Percentiles rank a stretch among this genome's conserved stretches.
phyloP scores from a whole-genome alignment of 2,888 invertebrate genomes.

The Megamerina dolium region DNA sequence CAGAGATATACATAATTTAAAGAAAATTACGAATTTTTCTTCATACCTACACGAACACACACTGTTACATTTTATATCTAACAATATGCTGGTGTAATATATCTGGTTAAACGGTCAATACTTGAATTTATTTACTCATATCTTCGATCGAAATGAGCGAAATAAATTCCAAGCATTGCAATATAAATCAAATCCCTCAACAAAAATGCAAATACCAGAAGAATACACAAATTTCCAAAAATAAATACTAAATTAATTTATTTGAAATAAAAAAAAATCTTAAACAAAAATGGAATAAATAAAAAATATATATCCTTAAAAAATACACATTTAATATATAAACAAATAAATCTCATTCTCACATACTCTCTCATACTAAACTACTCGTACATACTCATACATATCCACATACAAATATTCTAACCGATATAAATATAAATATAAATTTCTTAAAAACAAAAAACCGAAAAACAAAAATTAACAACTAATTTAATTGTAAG shows the following conservation, averaged over 20 bases:
- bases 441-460: too few relatives aligned
- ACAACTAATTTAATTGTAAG: too few relatives aligned
- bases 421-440: too few relatives aligned
- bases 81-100: slow-evolving; percentile 49
- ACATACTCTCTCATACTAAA: not conserved
- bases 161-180: slow-evolving; percentile 44
- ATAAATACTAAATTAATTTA: slow-evolving; percentile 29
- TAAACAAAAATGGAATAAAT: slow-evolving; percentile 16
- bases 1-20: too few relatives aligned
- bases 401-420: slow-evolving; percentile 3
- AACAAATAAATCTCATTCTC: slow-evolving; percentile 8
- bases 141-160: slow-evolving; percentile 18
- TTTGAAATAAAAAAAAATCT: slow-evolving; percentile 19
- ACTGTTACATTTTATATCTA: slow-evolving; percentile 28
- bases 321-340: slow-evolving; percentile 7
- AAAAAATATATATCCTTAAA: slow-evolving; percentile 5
- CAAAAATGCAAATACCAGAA: slow-evolving; percentile 25
- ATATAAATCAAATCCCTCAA: slow-evolving; percentile 50
- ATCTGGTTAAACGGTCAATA: slow-evolving; percentile 46
- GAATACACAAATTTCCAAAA: slow-evolving; percentile 6
- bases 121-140: slow-evolving; percentile 43
- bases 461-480: too few relatives aligned
- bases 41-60: slow-evolving; percentile 7
- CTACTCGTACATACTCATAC: not conserved
- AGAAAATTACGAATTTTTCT: too few relatives aligned